Evolutionary conservation across 2,888 invertebrate species (phyloP).

Genomic region (Encarsia formosa): DNA sequence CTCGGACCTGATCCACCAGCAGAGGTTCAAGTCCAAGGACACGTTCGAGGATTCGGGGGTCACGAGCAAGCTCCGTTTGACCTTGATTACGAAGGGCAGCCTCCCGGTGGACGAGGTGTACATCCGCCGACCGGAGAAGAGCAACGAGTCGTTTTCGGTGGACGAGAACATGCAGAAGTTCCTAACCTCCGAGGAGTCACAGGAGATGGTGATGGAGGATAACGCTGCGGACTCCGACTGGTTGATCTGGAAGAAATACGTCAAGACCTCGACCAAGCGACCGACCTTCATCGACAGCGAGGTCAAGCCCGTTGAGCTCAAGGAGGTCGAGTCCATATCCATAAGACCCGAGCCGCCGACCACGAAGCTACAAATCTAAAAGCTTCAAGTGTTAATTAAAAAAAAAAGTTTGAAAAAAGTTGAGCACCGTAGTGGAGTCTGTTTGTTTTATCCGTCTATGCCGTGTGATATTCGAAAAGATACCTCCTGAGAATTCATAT

Average conservation of each 20-base stretch:
- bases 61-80: background rate
- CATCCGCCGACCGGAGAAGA: constrained; percentile 20
- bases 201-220: constrained; percentile 3
- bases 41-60: no score
- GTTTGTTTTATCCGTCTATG: no score
- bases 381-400: no score
- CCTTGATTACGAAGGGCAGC: background rate
- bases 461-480: no score
- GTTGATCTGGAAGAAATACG: constrained; percentile 38
- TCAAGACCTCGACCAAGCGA: constrained; percentile 27
- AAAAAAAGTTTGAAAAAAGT: no score
- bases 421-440: no score
- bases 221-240: constrained; percentile 28
- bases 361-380: no score
- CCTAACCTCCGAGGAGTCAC: background rate
- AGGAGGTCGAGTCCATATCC: constrained; percentile 26
- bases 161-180: constrained; percentile 1
- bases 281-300: background rate
- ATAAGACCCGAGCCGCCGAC: constrained; percentile 39
- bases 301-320: background rate
- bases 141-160: background rate
- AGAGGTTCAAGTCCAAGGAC: no score
- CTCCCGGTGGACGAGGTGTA: background rate
- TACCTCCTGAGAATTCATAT: no score
- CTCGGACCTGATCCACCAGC: no score